These are phyloP conservation scores for Melopsittacus undulatus DNA, from an alignment of 2,797 vertebrate genomes.

Conservation along the genomic window DNA sequence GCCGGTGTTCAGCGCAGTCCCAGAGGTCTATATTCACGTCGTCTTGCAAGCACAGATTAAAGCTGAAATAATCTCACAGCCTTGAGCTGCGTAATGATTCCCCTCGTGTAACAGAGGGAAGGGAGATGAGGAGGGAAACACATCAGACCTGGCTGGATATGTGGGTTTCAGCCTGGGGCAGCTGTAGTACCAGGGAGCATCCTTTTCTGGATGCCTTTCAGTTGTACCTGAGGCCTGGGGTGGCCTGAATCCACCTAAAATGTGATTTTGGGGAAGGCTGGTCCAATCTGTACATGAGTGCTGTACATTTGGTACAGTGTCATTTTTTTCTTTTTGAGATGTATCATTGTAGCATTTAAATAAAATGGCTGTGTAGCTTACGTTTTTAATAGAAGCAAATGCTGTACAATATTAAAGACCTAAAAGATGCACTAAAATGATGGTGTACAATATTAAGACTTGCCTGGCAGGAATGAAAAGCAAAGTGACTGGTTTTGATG, in stretches of 20 bases:
- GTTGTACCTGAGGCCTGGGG: not conserved
- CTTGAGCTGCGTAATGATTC: not conserved
- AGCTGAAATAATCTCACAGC: not conserved
- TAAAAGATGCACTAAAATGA: not conserved
- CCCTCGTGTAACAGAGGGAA: not conserved
- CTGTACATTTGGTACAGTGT: not conserved
- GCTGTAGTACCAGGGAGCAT: not conserved
- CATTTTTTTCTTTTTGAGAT: not conserved
- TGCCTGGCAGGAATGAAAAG: not conserved
- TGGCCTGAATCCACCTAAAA: not conserved
- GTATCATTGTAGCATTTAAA: not conserved
- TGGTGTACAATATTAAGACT: not conserved
- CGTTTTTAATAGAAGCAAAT: not conserved
- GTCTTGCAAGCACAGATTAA: not conserved
- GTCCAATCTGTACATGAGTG: not conserved
- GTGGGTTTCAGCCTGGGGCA: not conserved
- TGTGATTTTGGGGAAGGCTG: rapidly evolving
- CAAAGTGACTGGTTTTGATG: not conserved
- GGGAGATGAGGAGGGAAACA: not conserved
- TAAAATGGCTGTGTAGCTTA: not conserved
- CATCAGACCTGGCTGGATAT: not conserved
- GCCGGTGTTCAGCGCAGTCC: not conserved
- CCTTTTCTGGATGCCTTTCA: not conserved
- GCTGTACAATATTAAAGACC: not conserved
- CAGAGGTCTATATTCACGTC: not conserved